Evolutionary conservation across 2,888 invertebrate genomes (phyloP), one percentile per base, ranked within the genome.

Genomic region (Rhogogaster chlorosoma): DNA sequence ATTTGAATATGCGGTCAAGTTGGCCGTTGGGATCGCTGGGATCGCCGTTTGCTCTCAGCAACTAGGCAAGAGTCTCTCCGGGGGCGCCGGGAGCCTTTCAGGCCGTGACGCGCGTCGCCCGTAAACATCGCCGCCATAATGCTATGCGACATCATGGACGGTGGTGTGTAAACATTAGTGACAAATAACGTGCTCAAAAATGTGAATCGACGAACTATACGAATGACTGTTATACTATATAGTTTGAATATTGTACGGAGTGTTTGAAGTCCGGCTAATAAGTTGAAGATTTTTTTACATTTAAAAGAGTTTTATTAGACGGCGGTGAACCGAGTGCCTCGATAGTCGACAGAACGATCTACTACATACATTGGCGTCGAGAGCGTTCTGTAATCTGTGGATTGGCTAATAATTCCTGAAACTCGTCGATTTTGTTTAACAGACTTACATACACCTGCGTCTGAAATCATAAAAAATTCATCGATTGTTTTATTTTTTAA

Each of bases 91-190:
- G 18, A 38, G 57, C 32, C 38, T 10, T 32, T 36, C 80, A 57
- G 64, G 38, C 80, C n/a, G 80, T 67, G 64, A 64, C 84, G 82
- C 80, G 82, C 84, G 80, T 70, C 67, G 78, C 87, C 87, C 86
- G 80, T 87, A 89, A 89, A 89, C 88, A 87, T 73, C 87, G 89
- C 88, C 89, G 88, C 89, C 87, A 88, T 88, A 87, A 83, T 88
- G 86, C 87, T 88, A 86, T 82, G 88, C 87, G 89, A 89, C 86
- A 80, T 89, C 88, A 84, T 84, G 85, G 84, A 86, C 85, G 85
- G 85, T 85, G 83, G 78, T 85, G 85, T 84, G 88, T 88, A 88
- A 89, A 88, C 88, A 86, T 86, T 88, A 85, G 84, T 85, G 84
- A 73, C 77, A 61, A 80, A 83, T 67, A 83, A 83, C 70, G 42